Evolutionary conservation across 2,888 invertebrate genomes (phyloP), one percentile per base, ranked within the genome.

Genomic region (Cryptocheilus praepositus): DNA sequence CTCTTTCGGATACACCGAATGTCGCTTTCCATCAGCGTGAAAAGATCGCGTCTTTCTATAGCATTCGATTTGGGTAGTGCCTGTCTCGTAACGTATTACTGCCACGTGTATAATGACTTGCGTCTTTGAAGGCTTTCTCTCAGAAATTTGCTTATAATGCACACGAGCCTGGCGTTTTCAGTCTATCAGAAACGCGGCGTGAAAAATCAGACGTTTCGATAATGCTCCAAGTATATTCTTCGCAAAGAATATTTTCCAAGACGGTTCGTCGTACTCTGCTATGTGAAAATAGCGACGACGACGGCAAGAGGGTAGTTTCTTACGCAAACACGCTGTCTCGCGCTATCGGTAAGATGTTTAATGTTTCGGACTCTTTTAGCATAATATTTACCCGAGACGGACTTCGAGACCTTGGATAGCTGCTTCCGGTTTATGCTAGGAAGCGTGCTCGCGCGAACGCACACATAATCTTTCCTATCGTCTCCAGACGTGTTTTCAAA

Each of bases 291-390:
- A n/a, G 22, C 21, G 11, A 4, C 53, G 13, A 1, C 43, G 28
- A 36, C 7, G 46, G 21, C 11, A 25, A 22, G 53, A 15, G 53
- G 22, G 53, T 19, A 25, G 56, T 36, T 56, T 36, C 61, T 67
- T 76, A 81, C 67, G 73, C 73, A 79, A 79, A 79, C 79, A 75
- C 60, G 68, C 76, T 76, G 83, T 78, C 76, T 65, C 61, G 56
- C 62, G 71, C 77, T 79, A 83, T 85, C 80, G 81, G 70, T 76
- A 73, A 81, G 82, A 82, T 86, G 86, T 86, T 86, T 81, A 83
- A 83, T 81, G 82, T 84, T 81, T 82, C 81, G 82, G 67, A 80
- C 81, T 83, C 83, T 84, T 86, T 83, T 78, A 81, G 77, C 77
- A 81, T 83, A 85, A 86, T 85, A 84, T 86, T 86, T 86, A 83